Evolutionary conservation across 2,113 vertebrate genomes (phyloP), one percentile per base, ranked within the genome.

Genomic region (Leiothrix lutea): DNA sequence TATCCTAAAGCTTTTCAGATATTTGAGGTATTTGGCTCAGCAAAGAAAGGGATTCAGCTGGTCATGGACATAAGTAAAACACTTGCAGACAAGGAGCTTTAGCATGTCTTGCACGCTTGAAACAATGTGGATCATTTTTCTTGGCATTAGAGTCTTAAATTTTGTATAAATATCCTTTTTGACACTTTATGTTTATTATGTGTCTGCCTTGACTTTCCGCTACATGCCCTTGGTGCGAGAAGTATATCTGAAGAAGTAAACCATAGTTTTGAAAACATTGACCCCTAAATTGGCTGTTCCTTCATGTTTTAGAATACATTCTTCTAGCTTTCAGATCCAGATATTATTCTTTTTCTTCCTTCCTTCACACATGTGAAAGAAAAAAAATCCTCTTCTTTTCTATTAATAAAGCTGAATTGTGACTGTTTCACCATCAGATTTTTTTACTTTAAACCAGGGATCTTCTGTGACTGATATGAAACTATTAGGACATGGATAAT

Each of bases 41-140:
- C 23, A 62, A 78, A 77, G 15, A 10, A 74, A 86, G 47, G 54
- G 72, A 92, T 88, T 88, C 47, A 64, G 44, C 31, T 48, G 40
- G 51, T 58, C 82, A 66, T 5, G 17, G 62, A 54, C 36, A 62
- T 71, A 82, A 66, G 82, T 94, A 97, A 97, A 95, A 90, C 69
- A 94, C 56, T 66, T 40, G 42, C 45, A 88, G 82, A 88, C 75
- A 90, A 80, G 31, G 26, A 83, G 88, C 38, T 90, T 88, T 86
- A 78, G 22, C 12, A 29, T 57, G 21, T 81, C 40, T 85, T 50
- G 38, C 14, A 33, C 2, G 3, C 23, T 69, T 82, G 58, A 86
- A 62, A 80, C 18, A 88, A n/a, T 4, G 4, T 51, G 13, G 42
- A 13, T 80, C 2, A 2, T 88, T 88, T 92, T 88, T 88, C 70